These are phyloP conservation scores for Columba guinea DNA, from an alignment of 2,797 vertebrate genomes.

Conservation along the genomic window DNA sequence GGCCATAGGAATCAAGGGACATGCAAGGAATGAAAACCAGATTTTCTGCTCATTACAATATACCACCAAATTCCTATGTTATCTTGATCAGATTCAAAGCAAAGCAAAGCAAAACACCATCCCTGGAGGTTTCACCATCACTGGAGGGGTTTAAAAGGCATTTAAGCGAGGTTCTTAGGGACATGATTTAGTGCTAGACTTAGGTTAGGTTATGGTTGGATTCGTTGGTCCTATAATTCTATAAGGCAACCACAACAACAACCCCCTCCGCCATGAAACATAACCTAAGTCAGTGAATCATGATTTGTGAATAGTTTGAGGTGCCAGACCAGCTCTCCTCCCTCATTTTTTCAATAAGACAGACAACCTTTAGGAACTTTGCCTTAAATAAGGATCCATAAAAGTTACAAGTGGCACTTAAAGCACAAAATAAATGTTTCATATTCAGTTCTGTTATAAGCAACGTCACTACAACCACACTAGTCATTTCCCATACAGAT, in stretches of 20 bases:
- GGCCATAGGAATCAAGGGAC: not conserved
- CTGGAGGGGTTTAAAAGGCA: too few relatives aligned
- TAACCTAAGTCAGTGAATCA: not conserved
- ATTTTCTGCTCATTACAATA: not conserved
- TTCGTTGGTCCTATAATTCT: too few relatives aligned
- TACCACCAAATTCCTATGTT: not conserved
- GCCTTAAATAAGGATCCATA: not conserved
- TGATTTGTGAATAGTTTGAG: not conserved
- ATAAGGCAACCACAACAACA: too few relatives aligned
- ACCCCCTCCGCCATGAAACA: fast-evolving
- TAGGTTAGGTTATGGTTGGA: too few relatives aligned
- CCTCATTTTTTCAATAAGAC: not conserved
- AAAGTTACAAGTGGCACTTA: not conserved
- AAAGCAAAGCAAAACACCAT: not conserved
- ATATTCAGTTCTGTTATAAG: not conserved
- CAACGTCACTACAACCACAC: not conserved
- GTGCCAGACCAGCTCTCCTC: not conserved
- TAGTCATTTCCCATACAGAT: not conserved
- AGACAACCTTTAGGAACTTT: not conserved
- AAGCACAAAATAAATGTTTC: not conserved
- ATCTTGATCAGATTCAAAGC: not conserved
- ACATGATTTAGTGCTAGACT: too few relatives aligned
- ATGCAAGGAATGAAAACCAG: not conserved
- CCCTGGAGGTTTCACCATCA: too few relatives aligned
- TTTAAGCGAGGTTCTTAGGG: too few relatives aligned